Percentiles rank a stretch among this genome's conserved stretches.
Conservation (phyloP, 2,888 invertebrate genomes). For the Pteria penguin region DNA sequence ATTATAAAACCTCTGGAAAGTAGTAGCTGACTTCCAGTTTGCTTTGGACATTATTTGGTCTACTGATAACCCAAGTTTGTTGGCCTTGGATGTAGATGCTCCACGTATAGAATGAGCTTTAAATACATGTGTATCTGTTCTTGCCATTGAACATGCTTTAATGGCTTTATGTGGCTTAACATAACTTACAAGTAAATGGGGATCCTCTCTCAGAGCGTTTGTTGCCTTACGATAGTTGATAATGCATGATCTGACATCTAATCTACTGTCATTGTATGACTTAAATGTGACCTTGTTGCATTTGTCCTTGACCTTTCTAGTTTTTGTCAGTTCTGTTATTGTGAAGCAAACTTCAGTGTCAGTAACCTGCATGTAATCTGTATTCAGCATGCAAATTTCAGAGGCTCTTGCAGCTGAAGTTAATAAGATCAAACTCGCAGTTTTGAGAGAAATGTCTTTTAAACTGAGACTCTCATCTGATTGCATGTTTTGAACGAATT, state of each 20-base stretch:
- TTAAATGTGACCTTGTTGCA: too few species aligned
- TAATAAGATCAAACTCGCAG: background rate
- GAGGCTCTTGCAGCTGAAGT: background rate
- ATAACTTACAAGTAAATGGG: background rate
- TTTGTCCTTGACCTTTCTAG: background rate
- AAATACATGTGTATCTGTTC: background rate
- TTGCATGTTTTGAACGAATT: background rate
- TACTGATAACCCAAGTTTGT: background rate
- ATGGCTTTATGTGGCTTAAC: background rate
- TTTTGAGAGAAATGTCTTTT: background rate
- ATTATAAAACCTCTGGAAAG: too few species aligned
- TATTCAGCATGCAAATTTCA: background rate
- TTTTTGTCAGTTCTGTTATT: background rate
- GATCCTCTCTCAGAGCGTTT: background rate
- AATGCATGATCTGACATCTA: background rate
- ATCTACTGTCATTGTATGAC: background rate
- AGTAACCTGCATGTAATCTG: too few species aligned
- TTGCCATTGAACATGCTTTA: background rate
- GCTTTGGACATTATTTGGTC: background rate
- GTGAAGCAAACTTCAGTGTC: background rate
- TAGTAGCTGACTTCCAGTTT: background rate
- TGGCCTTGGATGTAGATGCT: too few species aligned
- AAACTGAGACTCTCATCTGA: background rate
- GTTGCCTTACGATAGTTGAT: background rate
- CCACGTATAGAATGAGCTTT: background rate